Conservation (phyloP, 2,888 invertebrate genomes). For the Neelides folsomi region DNA sequence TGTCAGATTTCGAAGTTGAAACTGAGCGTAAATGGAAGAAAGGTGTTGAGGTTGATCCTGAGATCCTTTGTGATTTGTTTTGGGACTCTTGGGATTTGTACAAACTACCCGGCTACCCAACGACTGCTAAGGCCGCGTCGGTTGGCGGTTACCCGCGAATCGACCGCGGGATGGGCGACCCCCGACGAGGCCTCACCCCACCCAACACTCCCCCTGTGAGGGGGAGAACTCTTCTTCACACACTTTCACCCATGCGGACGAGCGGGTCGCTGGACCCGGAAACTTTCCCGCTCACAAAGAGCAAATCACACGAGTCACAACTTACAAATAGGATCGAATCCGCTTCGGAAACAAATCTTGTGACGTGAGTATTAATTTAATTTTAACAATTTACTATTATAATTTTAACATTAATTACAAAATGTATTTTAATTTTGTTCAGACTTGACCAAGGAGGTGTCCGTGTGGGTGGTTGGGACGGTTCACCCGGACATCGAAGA, state of each 20-base stretch:
- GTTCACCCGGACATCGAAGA: constrained; percentile 2
- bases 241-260: constrained; percentile 17
- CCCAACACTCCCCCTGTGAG: constrained; percentile 45
- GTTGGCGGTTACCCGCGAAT: constrained; percentile 13
- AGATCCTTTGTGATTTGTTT: constrained; percentile 44
- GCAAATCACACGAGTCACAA: constrained; percentile 84
- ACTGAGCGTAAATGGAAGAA: background rate
- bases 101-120: constrained; percentile 35
- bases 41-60: constrained; percentile 7
- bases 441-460: background rate
- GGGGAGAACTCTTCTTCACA: background rate
- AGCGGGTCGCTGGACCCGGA: constrained; percentile 41
- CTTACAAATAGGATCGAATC: constrained; percentile 51
- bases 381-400: too few species aligned
- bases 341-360: constrained; percentile 26
- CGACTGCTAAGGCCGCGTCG: constrained; percentile 36
- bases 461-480: constrained; percentile 2
- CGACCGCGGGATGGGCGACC: background rate
- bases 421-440: background rate
- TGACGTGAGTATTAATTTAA: constrained; percentile 13
- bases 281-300: constrained; percentile 62
- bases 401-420: background rate
- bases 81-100: constrained; percentile 91
- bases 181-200: constrained; percentile 38
- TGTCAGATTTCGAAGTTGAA: background rate